Evolutionary conservation across 2,888 invertebrate genomes (phyloP).

Genomic region (Oscheius sp.): DNA sequence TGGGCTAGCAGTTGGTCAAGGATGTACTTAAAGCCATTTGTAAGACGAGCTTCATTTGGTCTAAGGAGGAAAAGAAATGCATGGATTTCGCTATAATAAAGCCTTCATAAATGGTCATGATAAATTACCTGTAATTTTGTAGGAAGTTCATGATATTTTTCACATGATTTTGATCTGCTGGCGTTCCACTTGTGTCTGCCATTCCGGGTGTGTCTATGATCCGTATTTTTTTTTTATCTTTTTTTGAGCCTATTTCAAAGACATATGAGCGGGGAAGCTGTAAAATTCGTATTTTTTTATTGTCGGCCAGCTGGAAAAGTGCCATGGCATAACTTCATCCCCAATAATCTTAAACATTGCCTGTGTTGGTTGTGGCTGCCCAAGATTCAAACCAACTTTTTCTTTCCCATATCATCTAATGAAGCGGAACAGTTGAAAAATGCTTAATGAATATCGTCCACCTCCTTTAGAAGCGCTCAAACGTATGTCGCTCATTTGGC

Average conservation of each 20-base stretch:
- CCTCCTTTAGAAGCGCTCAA: too few relatives aligned
- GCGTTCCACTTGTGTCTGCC: neutral
- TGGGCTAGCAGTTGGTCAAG: constrained; percentile 53
- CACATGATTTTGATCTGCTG: neutral
- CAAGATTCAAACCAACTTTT: too few relatives aligned
- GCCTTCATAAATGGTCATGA: neutral
- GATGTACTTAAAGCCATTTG: constrained; percentile 48
- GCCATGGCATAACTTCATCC: too few relatives aligned
- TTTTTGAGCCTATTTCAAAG: neutral
- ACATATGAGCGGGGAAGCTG: neutral
- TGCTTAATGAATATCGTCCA: too few relatives aligned
- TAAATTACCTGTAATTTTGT: neutral
- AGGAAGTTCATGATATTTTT: neutral
- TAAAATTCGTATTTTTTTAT: too few relatives aligned
- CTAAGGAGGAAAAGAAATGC: constrained; percentile 48
- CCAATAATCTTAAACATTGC: too few relatives aligned
- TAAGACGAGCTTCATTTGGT: constrained; percentile 40
- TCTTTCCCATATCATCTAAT: too few relatives aligned
- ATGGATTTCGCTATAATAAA: constrained; percentile 34
- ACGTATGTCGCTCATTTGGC: too few relatives aligned
- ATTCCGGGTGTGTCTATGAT: constrained; percentile 12
- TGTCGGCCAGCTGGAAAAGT: too few relatives aligned
- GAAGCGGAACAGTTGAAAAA: too few relatives aligned
- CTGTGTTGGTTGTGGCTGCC: too few relatives aligned
- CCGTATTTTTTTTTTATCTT: neutral